Percentiles rank a stretch among this genome's conserved stretches.
These are phyloP conservation scores for Phymatocera aterrima DNA, from an alignment of 2,888 invertebrate genomes.

Conservation along the genomic window DNA sequence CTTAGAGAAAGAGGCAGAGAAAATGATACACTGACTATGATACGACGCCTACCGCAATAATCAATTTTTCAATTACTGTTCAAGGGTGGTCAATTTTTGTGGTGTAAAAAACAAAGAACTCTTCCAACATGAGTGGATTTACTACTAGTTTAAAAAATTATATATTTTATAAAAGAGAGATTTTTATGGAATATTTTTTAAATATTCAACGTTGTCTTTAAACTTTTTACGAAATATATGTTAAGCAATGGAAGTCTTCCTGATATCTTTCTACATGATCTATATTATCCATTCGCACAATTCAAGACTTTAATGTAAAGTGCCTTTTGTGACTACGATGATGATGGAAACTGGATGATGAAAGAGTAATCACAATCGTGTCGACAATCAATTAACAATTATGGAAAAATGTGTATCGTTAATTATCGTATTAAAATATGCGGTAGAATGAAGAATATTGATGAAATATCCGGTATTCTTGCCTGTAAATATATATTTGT, in stretches of 20 bases:
- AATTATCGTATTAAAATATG: not conserved
- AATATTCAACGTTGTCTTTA: constrained; percentile 43
- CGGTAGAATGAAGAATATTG: not conserved
- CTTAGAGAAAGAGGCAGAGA: no score
- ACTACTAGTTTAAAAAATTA: constrained; percentile 43
- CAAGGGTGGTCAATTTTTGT: not conserved
- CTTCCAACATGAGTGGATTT: constrained; percentile 1
- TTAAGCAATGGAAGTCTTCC: constrained; percentile 45
- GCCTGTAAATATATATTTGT: not conserved
- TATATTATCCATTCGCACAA: constrained; percentile 38
- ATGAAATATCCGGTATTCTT: not conserved
- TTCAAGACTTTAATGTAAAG: constrained; percentile 34
- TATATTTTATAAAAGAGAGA: constrained; percentile 48
- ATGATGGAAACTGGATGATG: not conserved
- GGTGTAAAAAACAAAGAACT: no score
- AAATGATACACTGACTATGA: not conserved
- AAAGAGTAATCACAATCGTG: not conserved
- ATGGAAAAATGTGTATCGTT: not conserved
- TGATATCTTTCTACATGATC: not conserved
- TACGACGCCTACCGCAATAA: not conserved
- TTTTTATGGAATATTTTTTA: constrained; percentile 43
- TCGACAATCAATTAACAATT: constrained; percentile 1
- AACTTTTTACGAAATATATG: constrained; percentile 32
- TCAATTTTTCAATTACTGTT: constrained; percentile 2
- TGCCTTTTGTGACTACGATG: constrained; percentile 34